Evolutionary conservation across 2,797 vertebrate genomes (phyloP).

Genomic region (Peromyscus melanophrys): DNA sequence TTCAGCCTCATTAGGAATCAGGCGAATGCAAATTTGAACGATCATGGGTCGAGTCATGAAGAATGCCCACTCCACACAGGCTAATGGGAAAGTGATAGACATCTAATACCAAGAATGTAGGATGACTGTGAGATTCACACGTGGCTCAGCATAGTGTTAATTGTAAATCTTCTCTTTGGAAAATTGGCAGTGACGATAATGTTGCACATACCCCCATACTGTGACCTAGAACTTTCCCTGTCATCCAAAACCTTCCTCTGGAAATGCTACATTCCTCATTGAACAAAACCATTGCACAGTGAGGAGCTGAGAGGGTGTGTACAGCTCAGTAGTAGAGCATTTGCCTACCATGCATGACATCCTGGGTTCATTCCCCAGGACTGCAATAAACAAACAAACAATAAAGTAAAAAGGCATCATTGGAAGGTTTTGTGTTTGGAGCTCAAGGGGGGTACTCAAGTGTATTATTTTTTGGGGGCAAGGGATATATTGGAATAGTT

Average conservation of each 20-base stretch:
- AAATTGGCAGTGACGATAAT: not conserved
- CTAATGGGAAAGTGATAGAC: not conserved
- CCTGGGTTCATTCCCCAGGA: not conserved
- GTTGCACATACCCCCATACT: not conserved
- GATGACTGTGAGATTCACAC: too few relatives aligned
- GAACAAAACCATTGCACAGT: rapidly evolving
- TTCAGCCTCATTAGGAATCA: not conserved
- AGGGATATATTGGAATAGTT: not conserved
- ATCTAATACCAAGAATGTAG: not conserved
- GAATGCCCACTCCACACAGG: not conserved
- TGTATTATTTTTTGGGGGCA: not conserved
- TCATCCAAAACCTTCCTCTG: not conserved
- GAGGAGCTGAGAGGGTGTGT: not conserved
- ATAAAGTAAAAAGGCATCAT: not conserved
- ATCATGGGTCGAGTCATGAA: not conserved
- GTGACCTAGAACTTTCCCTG: not conserved
- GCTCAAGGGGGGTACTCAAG: not conserved
- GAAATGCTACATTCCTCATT: not conserved
- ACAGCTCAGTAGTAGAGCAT: not conserved
- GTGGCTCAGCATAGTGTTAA: not conserved
- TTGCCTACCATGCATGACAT: too few relatives aligned
- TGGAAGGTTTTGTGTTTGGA: not conserved
- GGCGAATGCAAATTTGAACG: not conserved
- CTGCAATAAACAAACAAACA: not conserved
- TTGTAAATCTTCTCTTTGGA: not conserved